Evolutionary conservation across 2,888 invertebrate species (phyloP).

Genomic region (Sinohyriopsis cumingii): DNA sequence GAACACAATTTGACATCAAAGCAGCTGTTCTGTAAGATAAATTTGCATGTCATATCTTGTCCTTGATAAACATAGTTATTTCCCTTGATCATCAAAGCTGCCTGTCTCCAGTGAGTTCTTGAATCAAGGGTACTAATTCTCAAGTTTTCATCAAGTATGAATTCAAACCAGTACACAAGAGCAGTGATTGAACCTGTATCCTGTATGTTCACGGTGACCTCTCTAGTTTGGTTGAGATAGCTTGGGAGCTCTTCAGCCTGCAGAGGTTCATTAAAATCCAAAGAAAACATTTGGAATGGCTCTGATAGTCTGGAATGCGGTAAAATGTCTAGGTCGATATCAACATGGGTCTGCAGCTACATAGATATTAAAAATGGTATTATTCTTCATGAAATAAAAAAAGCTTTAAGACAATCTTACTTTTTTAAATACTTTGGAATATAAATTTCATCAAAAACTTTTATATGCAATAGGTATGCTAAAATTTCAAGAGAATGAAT

Average conservation of each 20-base stretch:
- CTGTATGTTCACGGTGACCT: conserved; percentile 37
- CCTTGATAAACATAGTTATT: conserved; percentile 39
- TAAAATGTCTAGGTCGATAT: conserved; percentile 58
- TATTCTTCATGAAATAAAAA: background rate
- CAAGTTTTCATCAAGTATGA: conserved; percentile 42
- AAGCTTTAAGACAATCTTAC: too few relatives aligned
- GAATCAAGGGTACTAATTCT: conserved; percentile 51
- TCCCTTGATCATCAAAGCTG: conserved; percentile 54
- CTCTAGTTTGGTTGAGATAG: conserved; percentile 37
- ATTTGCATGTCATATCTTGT: conserved; percentile 38
- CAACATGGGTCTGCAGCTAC: conserved; percentile 62
- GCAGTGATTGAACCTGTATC: conserved; percentile 56
- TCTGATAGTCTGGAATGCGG: conserved; percentile 55
- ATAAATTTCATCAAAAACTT: too few relatives aligned
- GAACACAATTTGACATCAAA: conserved; percentile 37
- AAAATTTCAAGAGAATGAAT: too few relatives aligned
- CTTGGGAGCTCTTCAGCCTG: conserved; percentile 28
- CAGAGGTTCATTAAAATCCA: conserved; percentile 47
- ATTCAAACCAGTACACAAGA: conserved; percentile 64
- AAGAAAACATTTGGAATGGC: conserved; percentile 54
- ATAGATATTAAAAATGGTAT: conserved; percentile 14
- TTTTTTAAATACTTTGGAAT: too few relatives aligned
- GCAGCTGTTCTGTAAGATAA: conserved; percentile 58
- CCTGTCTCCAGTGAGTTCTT: conserved; percentile 59
- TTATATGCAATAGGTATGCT: too few relatives aligned